Conservation (phyloP, 2,888 invertebrate genomes). For the Rutpela maculata region DNA sequence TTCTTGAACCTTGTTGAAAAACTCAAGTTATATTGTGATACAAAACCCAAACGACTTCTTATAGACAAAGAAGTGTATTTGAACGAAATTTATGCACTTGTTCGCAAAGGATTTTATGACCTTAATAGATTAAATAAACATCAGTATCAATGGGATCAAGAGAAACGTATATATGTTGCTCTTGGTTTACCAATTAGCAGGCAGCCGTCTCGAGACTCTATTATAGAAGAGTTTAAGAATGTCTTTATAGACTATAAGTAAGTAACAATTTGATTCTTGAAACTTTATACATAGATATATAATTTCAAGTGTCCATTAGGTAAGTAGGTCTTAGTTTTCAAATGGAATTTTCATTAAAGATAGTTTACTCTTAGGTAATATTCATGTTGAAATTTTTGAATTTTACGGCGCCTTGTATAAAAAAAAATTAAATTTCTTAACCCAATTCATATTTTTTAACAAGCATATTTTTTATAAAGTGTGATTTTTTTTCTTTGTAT, state of each 20-base stretch:
- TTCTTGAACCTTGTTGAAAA: slow-evolving; percentile 70
- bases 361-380: too few species aligned
- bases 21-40: slow-evolving; percentile 72
- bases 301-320: too few species aligned
- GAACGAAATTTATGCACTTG: slow-evolving; percentile 70
- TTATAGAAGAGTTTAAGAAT: slow-evolving; percentile 67
- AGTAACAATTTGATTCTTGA: slow-evolving; percentile 23
- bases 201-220: slow-evolving; percentile 70
- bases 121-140: slow-evolving; percentile 69
- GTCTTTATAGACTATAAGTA: slow-evolving; percentile 68
- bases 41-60: slow-evolving; percentile 69
- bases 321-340: too few species aligned
- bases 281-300: too few species aligned
- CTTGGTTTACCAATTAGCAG: slow-evolving; percentile 67
- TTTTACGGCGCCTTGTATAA: too few species aligned
- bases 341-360: too few species aligned
- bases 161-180: slow-evolving; percentile 66
- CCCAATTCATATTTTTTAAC: too few species aligned
- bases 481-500: too few species aligned
- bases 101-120: slow-evolving; percentile 72
- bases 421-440: too few species aligned
- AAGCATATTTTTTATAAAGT: too few species aligned
- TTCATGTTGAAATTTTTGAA: too few species aligned
- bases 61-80: slow-evolving; percentile 72
- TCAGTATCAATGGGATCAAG: slow-evolving; percentile 61